phyloP scores from a whole-genome alignment of 2,113 vertebrate genomes.

The Apteryx owenii region DNA sequence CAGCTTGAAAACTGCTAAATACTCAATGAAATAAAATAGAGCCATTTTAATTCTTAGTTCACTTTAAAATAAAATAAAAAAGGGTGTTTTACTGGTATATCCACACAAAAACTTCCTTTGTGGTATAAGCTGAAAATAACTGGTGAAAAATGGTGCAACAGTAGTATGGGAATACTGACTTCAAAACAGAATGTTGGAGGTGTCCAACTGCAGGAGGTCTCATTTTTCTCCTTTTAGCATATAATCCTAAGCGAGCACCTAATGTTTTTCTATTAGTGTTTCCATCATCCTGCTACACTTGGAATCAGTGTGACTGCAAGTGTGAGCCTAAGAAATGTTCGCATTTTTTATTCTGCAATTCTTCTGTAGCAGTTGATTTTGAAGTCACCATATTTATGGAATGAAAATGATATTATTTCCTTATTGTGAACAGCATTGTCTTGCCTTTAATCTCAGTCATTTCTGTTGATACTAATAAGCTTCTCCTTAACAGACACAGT shows the following conservation, averaged over 20 bases:
- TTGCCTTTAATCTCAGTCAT: neutral
- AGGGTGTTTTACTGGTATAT: neutral
- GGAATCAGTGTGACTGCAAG: neutral
- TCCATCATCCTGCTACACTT: neutral
- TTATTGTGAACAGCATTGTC: accelerated
- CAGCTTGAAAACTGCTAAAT: neutral
- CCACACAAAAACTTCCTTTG: neutral
- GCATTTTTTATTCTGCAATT: neutral
- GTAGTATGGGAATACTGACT: neutral
- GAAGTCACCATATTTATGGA: neutral
- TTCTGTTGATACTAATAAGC: neutral
- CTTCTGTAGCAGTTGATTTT: neutral
- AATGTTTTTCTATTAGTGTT: neutral
- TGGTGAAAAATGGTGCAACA: neutral
- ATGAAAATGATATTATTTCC: neutral
- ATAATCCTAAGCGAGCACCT: neutral
- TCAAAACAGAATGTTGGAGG: neutral
- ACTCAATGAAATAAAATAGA: neutral
- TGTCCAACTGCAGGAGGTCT: neutral
- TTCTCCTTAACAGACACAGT: neutral
- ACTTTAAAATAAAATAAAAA: neutral
- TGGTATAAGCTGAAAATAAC: neutral
- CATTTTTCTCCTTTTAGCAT: neutral
- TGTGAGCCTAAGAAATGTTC: neutral
- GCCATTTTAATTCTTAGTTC: neutral